These are phyloP conservation scores for Drosophila mercatorum DNA, from an alignment of 2,888 invertebrate genomes.

Conservation along the genomic window DNA sequence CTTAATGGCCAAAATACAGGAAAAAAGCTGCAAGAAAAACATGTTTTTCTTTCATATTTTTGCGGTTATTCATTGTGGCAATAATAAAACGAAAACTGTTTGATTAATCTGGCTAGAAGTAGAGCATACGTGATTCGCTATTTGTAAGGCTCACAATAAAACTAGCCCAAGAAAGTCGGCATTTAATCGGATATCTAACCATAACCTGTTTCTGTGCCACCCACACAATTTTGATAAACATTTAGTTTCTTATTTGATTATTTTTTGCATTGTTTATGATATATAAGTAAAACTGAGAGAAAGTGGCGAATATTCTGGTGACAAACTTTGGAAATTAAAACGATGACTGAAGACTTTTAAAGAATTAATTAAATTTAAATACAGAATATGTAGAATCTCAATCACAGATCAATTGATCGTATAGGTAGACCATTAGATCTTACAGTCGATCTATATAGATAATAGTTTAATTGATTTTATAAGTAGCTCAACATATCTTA, in stretches of 20 bases:
- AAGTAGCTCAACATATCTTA: background rate
- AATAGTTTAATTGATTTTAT: background rate
- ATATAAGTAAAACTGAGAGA: background rate
- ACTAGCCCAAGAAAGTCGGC: constrained; percentile 20
- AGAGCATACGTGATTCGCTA: constrained; percentile 1
- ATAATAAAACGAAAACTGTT: constrained; percentile 30
- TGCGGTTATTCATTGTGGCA: constrained; percentile 54
- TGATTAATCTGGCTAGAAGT: constrained; percentile 47
- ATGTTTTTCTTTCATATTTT: constrained; percentile 69
- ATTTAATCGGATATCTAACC: background rate
- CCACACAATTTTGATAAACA: background rate
- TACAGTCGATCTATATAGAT: too few relatives aligned
- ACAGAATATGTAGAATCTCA: background rate
- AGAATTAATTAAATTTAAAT: background rate
- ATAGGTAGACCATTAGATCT: too few relatives aligned
- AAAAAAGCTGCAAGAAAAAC: constrained; percentile 34
- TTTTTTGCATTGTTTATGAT: background rate
- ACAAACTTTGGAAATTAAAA: background rate
- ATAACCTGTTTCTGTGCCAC: constrained; percentile 2
- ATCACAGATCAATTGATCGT: background rate
- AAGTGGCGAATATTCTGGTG: background rate
- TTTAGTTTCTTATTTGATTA: background rate
- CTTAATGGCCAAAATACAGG: constrained; percentile 55
- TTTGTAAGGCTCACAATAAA: background rate
- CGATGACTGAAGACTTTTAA: background rate